Evolutionary conservation across 1,140 invertebrate genomes (phyloP).

Genomic region (Dufourea novaeangliae): DNA sequence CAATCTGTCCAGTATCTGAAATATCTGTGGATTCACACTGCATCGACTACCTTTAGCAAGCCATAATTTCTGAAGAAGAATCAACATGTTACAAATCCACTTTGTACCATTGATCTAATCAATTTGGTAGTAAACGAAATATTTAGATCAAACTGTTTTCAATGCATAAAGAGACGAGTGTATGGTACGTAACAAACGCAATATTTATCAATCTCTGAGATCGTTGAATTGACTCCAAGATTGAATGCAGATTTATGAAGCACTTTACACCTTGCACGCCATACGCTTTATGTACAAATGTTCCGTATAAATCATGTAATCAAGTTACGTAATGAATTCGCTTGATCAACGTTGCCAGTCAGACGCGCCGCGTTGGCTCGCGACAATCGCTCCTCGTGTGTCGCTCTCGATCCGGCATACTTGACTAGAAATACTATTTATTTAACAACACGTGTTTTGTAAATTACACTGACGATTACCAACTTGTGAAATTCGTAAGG

Average conservation of each 20-base stretch:
- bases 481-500: background rate
- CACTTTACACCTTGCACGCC: background rate
- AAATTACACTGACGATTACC: background rate
- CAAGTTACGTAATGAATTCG: background rate
- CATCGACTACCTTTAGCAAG: no score
- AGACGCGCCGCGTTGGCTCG: background rate
- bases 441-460: background rate
- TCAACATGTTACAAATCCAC: no score
- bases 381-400: background rate
- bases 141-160: no score
- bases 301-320: conserved; percentile 31
- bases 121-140: no score
- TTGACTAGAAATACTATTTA: background rate
- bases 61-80: no score
- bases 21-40: no score
- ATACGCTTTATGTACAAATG: conserved; percentile 30
- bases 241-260: background rate
- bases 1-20: no score
- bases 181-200: background rate
- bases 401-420: background rate
- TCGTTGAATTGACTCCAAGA: background rate
- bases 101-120: no score
- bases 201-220: background rate
- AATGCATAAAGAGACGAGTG: no score
- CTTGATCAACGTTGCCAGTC: background rate